These are phyloP conservation scores for Macroramphosus scolopax DNA, from an alignment of 2,797 vertebrate genomes.

Conservation along the genomic window DNA sequence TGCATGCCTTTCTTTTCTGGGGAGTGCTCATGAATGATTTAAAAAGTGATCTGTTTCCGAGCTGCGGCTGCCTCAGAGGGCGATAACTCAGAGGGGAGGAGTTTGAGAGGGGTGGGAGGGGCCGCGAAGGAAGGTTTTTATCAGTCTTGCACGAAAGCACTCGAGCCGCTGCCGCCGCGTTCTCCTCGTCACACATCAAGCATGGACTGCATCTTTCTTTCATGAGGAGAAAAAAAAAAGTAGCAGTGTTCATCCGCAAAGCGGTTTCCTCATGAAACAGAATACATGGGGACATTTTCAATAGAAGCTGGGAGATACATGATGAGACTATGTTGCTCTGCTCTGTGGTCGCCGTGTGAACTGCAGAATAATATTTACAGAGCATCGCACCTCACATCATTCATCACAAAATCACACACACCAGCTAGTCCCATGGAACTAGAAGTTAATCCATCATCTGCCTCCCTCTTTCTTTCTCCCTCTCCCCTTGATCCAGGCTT, in stretches of 20 bases:
- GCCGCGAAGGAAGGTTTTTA: slow-evolving; percentile 15
- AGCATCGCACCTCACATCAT: slow-evolving; percentile 67
- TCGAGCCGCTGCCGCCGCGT: neutral
- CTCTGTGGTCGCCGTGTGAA: slow-evolving; percentile 46
- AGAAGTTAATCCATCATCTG: slow-evolving; percentile 77
- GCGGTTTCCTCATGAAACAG: slow-evolving; percentile 34
- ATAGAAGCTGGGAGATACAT: slow-evolving; percentile 6
- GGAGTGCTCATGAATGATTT: slow-evolving; percentile 78
- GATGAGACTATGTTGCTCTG: slow-evolving; percentile 16
- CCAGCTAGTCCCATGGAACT: slow-evolving; percentile 73
- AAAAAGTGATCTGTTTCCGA: slow-evolving; percentile 72
- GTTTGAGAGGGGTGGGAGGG: slow-evolving; percentile 41
- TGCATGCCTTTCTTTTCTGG: slow-evolving; percentile 67
- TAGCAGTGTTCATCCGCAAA: slow-evolving; percentile 23
- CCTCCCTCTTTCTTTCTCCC: slow-evolving; percentile 60
- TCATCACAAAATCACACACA: slow-evolving; percentile 73
- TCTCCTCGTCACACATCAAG: slow-evolving; percentile 32
- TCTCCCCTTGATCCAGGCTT: slow-evolving; percentile 62
- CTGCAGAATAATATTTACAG: slow-evolving; percentile 72
- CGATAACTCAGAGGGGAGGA: slow-evolving; percentile 63
- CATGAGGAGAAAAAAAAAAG: slow-evolving; percentile 26
- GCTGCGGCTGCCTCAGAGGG: slow-evolving; percentile 46
- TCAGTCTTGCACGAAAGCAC: slow-evolving; percentile 10
- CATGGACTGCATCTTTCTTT: slow-evolving; percentile 47
- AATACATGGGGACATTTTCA: slow-evolving; percentile 33